Percentiles rank a stretch among this genome's conserved stretches.
phyloP scores from a whole-genome alignment of 2,113 vertebrate species.

The Chionomys nivalis region DNA sequence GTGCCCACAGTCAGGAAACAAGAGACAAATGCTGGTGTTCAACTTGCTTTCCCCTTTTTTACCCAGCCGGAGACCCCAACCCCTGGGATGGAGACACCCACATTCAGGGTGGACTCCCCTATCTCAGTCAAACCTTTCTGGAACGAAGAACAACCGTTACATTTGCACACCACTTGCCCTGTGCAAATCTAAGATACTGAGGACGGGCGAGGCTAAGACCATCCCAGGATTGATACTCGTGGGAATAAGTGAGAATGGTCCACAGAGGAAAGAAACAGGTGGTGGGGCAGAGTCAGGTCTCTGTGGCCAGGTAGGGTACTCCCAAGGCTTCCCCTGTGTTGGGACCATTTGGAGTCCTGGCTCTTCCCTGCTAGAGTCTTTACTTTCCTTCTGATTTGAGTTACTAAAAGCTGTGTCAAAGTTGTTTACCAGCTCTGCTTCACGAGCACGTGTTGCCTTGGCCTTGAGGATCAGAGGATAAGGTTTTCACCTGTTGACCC shows the following conservation, averaged over 20 bases:
- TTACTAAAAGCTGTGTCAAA: no score
- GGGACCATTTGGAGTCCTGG: no score
- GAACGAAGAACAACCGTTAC: not conserved
- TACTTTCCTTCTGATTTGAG: no score
- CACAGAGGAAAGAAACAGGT: not conserved
- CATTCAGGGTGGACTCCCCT: not conserved
- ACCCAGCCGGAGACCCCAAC: no score
- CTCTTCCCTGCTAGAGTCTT: no score
- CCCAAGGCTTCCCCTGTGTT: not conserved
- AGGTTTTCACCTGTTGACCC: no score
- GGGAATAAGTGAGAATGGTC: not conserved
- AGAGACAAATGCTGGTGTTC: not conserved
- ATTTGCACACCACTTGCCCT: not conserved
- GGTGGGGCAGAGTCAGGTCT: no score
- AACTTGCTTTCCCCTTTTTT: not conserved
- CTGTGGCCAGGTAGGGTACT: no score
- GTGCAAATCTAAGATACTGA: not conserved
- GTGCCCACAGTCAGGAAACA: not conserved
- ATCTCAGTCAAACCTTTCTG: not conserved
- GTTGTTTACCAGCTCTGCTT: no score
- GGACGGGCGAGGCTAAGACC: not conserved
- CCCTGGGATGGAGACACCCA: not conserved
- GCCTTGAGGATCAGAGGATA: no score
- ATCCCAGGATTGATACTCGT: rapidly evolving
- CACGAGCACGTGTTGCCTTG: no score